Base-by-base conservation (phyloP, 1,140 invertebrate genomes). In the Drosophila elegans region DNA sequence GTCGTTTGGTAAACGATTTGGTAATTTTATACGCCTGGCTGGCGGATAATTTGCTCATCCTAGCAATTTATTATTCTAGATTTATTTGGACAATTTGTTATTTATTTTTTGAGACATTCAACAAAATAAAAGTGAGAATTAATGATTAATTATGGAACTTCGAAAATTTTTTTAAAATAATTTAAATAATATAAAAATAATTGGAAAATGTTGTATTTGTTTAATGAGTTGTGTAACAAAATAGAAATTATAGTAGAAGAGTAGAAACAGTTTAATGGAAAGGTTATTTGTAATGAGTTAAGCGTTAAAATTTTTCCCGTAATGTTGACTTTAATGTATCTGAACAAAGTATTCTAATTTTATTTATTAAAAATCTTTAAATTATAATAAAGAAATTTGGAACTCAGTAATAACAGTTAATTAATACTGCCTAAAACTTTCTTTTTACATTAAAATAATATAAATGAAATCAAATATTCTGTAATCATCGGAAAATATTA, bases 1-100 rank as follows among this genome's bases (percentile, higher is more conserved):
- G 49, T 44, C 9, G 54, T 74, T 68, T 68, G 48, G 21, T 45
- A 62, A 77, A 56, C 68, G 51, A 72, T 68, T 74, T 42, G 6
- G 4, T 1, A 45, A 89, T 84, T 88, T 34, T 80, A 11, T 25
- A 78, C 85, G 85, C 74, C 56, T 41, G 39, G 44, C 63, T 21
- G 60, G 13, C 21, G 39, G 41, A 59, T 78, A 74, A 80, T 89
- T 84, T 75, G 76, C 82, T 63, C 54, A 78, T 69, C 56, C 13
- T 64, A 55, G 64, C 67, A 39, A 79, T 80, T 83, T 73, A 67
- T 84, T 78, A 73, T 46, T 46, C 38, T 13, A 51, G 36, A 59
- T 57, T 55, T 42, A 56, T 72, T 25, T 29, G 5, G 13, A 10
- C 3, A 13, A 38, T 46, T 66, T 63, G 12, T n/a, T 68, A 11